Evolutionary conservation across 1,140 invertebrate species (phyloP), one percentile per base, ranked within the genome.

Genomic region (Muscidifurax raptorellus): DNA sequence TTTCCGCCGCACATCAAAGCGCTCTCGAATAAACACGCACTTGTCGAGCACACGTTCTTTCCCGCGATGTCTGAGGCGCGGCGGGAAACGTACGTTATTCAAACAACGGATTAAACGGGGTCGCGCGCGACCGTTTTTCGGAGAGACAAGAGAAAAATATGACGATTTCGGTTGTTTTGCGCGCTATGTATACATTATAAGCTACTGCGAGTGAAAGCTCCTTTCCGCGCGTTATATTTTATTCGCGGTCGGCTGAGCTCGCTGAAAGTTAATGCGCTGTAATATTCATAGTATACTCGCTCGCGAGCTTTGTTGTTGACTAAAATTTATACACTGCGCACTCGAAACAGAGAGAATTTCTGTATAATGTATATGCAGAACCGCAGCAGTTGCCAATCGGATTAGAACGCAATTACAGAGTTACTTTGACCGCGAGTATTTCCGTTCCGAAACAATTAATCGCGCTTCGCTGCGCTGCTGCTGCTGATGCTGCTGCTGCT

Each of bases 11-110:
- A 71, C 71, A 40, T 32, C 52, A 79, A 72, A 64, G 75, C 28
- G 75, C 47, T 77, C 69, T 47, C 59, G 69, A 71, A 74, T 82
- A 82, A 82, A 82, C 71, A 74, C 80, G 30, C 2, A 13, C 67
- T 25, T 12, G 27, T 75, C 32, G n/a, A n/a, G n/a, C n/a, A n/a
- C n/a, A n/a, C n/a, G 1, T 74, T 40, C 5, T 71, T 74, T 22
- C 30, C 22, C 44, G 9, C 9, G 44, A 47, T 15, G 44, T 47
- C 47, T 52, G 47, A 52, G 47, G 13, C 32, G 75, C 5, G 74
- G n/a, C n/a, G n/a, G 18, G 7, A 76, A 25, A 27, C 25, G 69
- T 30, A 32, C 13, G 30, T 69, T 36, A 72, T 30, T 36, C 32
- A 36, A 72, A 36, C 18, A 72, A 32, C 28, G 71, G 72, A 74